A percentile compares a stretch with the other conserved stretches of the same genome.
phyloP scores from a whole-genome alignment of 92 coral and sea anemone genomes.

The Anthopleura xanthogrammica region DNA sequence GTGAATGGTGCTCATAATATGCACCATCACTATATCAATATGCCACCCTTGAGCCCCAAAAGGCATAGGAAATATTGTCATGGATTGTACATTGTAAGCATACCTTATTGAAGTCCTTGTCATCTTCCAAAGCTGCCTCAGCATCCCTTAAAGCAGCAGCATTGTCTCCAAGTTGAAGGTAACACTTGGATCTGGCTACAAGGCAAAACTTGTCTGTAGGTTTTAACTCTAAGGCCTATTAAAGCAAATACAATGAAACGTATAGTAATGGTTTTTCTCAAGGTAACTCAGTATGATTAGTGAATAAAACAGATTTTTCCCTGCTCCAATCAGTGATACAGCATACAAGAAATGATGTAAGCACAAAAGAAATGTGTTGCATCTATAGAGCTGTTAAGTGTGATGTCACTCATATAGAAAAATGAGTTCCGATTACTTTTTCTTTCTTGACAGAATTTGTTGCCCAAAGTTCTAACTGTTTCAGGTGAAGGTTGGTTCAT shows the following conservation, averaged over 20 bases:
- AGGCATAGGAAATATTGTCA: background rate
- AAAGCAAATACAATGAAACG: background rate
- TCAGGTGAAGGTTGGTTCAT: too few relatives aligned
- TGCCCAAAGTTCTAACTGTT: too few relatives aligned
- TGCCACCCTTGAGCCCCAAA: background rate
- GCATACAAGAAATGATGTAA: too few relatives aligned
- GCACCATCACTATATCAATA: background rate
- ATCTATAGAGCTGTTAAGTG: too few relatives aligned
- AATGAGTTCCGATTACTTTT: too few relatives aligned
- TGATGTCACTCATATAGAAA: too few relatives aligned
- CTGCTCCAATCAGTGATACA: too few relatives aligned
- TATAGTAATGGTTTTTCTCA: background rate
- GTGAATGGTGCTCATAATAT: background rate
- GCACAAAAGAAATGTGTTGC: too few relatives aligned
- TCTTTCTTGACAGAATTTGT: too few relatives aligned
- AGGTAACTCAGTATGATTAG: too few relatives aligned
- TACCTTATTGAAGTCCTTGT: slow-evolving; percentile 91
- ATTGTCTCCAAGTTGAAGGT: slow-evolving; percentile 84
- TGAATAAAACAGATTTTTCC: too few relatives aligned
- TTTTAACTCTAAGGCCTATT: slow-evolving; percentile 89
- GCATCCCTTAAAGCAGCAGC: slow-evolving; percentile 92
- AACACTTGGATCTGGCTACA: slow-evolving; percentile 92
- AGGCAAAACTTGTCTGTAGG: slow-evolving; percentile 91
- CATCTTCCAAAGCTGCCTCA: slow-evolving; percentile 86
- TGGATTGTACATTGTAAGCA: background rate